phyloP scores from a whole-genome alignment of 1,140 invertebrate genomes.

The Lepidostoma basale region DNA sequence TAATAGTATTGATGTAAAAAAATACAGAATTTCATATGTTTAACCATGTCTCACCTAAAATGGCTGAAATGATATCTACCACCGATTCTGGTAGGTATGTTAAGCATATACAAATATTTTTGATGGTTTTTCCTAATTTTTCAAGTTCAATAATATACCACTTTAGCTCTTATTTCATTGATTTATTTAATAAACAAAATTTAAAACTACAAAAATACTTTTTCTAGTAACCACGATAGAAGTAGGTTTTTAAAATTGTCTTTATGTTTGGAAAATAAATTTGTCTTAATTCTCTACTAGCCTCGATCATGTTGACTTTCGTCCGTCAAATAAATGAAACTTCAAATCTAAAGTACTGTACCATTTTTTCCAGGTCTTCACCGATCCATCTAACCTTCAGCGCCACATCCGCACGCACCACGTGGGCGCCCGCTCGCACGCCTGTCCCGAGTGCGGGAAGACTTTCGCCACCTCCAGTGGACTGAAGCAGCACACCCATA shows the following conservation, averaged over 20 bases:
- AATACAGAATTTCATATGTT: constrained; percentile 5
- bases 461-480: constrained; percentile 97
- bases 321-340: too few relatives aligned
- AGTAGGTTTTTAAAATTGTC: too few relatives aligned
- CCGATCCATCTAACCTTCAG: constrained; percentile 94
- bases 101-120: not conserved
- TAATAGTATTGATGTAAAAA: not conserved
- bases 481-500: constrained; percentile 98
- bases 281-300: not conserved
- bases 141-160: too few relatives aligned
- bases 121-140: too few relatives aligned
- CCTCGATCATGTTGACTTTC: too few relatives aligned
- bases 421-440: constrained; percentile 91
- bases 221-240: too few relatives aligned
- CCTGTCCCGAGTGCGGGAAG: constrained; percentile 97
- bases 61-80: constrained; percentile 8
- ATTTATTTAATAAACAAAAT: too few relatives aligned
- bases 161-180: too few relatives aligned
- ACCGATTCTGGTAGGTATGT: constrained; percentile 20
- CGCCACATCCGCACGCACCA: constrained; percentile 93
- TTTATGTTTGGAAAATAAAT: too few relatives aligned
- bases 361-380: constrained; percentile 83
- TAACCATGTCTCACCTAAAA: constrained; percentile 13
- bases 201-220: too few relatives aligned
- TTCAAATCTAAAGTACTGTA: not conserved